Evolutionary conservation across 2,113 vertebrate genomes (phyloP).

Genomic region (Triplophysa tibetana): DNA sequence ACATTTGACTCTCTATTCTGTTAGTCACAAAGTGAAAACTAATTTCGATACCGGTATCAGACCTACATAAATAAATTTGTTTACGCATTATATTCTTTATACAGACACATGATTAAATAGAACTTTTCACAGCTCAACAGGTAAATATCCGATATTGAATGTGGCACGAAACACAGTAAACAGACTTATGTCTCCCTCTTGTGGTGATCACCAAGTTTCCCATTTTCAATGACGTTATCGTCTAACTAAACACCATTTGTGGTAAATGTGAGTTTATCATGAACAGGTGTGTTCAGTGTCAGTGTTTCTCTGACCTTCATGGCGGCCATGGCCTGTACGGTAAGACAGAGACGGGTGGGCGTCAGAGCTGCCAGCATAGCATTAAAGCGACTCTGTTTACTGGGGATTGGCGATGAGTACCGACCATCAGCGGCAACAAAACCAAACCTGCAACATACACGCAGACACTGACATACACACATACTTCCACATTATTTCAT

Average conservation of each 20-base stretch:
- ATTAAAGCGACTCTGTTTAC: conserved; percentile 61
- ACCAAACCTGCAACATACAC: conserved; percentile 65
- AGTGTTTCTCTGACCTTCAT: conserved; percentile 64
- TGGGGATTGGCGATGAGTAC: conserved; percentile 63
- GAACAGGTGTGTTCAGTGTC: neutral
- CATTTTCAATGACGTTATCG: neutral
- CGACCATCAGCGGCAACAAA: conserved; percentile 61
- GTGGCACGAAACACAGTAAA: neutral
- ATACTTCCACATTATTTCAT: too few species aligned
- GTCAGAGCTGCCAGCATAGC: conserved; percentile 65
- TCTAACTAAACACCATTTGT: neutral
- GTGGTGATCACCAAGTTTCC: neutral
- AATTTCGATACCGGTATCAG: too few species aligned
- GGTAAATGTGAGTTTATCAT: neutral
- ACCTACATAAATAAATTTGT: too few species aligned
- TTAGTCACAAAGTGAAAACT: too few species aligned
- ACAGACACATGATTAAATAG: too few species aligned
- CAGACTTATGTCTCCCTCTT: conserved; percentile 14
- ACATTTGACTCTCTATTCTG: too few species aligned
- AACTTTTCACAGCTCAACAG: too few species aligned
- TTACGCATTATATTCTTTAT: too few species aligned
- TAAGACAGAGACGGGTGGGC: conserved; percentile 61
- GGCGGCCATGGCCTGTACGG: conserved; percentile 62
- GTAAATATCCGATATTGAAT: too few species aligned
- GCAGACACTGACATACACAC: neutral